These are phyloP conservation scores for Ictalurus furcatus DNA, from an alignment of 2,113 vertebrate genomes.

Conservation along the genomic window DNA sequence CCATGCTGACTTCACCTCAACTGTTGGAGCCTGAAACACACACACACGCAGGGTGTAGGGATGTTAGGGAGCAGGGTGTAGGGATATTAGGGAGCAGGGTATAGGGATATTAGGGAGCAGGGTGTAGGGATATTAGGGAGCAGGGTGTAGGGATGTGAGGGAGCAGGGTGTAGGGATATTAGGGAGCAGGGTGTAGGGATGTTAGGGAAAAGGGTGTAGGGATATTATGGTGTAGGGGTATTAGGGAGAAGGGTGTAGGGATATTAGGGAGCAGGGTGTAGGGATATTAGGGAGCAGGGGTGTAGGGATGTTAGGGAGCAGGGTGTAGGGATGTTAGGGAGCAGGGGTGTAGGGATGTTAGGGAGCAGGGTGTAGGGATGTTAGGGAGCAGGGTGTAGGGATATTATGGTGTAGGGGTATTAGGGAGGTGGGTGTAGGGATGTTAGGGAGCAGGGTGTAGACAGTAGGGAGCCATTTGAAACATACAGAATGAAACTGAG, in stretches of 20 bases:
- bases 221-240: not conserved
- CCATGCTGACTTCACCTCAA: slow-evolving; percentile 91
- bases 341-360: not conserved
- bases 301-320: not conserved
- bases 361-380: not conserved
- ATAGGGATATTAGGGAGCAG: not conserved
- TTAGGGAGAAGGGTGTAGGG: not conserved
- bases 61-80: not conserved
- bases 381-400: not conserved
- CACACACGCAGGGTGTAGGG: slow-evolving; percentile 6
- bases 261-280: not conserved
- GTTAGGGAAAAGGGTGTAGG: not conserved
- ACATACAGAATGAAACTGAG: not conserved
- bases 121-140: not conserved
- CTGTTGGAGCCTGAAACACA: slow-evolving; percentile 79
- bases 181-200: not conserved
- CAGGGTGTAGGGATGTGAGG: not conserved
- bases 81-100: not conserved
- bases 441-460: not conserved
- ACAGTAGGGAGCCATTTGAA: not conserved
- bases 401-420: not conserved
- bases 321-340: not conserved
- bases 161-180: not conserved
- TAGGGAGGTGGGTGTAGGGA: not conserved
- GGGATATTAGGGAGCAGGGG: not conserved